Conservation (phyloP, 2,888 invertebrate genomes). For the Athalia circularis region DNA sequence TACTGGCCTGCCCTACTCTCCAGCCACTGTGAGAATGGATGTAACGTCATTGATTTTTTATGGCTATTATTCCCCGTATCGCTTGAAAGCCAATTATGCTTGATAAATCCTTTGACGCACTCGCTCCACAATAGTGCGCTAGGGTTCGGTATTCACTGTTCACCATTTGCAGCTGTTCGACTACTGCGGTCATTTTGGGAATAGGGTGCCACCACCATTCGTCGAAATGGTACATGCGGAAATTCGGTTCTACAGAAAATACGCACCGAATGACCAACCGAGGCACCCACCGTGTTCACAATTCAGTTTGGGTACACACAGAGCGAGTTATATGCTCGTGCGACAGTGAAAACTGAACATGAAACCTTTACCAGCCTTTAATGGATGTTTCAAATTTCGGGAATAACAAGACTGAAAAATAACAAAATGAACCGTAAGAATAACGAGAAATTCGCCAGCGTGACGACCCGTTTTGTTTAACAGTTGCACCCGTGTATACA, state of each 20-base stretch:
- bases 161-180: conserved; percentile 4
- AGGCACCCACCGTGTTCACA: not conserved
- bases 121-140: conserved; percentile 17
- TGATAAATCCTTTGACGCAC: conserved; percentile 44
- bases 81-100: conserved; percentile 39
- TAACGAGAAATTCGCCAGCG: no score
- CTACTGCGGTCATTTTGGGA: conserved; percentile 25
- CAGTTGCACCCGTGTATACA: no score
- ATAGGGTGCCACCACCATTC: conserved; percentile 18
- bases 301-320: conserved; percentile 2
- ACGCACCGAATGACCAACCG: not conserved
- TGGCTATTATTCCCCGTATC: conserved; percentile 19
- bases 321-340: not conserved
- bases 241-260: not conserved
- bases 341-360: conserved; percentile 3
- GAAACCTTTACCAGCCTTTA: not conserved
- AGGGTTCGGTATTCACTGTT: conserved; percentile 14
- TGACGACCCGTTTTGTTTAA: no score
- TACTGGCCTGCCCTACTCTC: no score
- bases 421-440: no score
- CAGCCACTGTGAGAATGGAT: not conserved
- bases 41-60: not conserved
- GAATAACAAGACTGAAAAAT: no score
- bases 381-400: not conserved
- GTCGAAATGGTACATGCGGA: not conserved